phyloP scores from a whole-genome alignment of 2,888 invertebrate species.

The Serripes groenlandicus region DNA sequence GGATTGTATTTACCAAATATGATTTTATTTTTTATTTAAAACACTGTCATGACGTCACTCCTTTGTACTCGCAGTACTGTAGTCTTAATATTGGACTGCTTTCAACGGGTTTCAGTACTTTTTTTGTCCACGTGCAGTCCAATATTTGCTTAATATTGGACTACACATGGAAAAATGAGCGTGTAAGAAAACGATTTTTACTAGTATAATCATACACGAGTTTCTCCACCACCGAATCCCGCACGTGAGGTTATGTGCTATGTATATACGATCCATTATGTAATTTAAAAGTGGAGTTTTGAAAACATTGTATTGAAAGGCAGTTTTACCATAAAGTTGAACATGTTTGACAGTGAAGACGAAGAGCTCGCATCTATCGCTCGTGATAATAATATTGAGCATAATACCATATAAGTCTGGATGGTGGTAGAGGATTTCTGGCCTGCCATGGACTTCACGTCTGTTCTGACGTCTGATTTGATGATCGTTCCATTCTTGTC shows the following conservation, averaged over 20 bases:
- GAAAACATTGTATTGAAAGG: background rate
- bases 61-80: too few species aligned
- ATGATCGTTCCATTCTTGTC: constrained; percentile 33
- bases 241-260: background rate
- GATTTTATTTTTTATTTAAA: too few species aligned
- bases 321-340: background rate
- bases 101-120: too few species aligned
- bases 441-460: constrained; percentile 20
- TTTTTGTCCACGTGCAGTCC: too few species aligned
- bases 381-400: background rate
- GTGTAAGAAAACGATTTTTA: too few species aligned
- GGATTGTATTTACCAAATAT: too few species aligned
- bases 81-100: too few species aligned
- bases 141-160: too few species aligned
- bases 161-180: too few species aligned
- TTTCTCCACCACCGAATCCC: background rate
- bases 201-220: too few species aligned
- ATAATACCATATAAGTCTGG: constrained; percentile 21
- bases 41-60: too few species aligned
- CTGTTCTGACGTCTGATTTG: constrained; percentile 11
- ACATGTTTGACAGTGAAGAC: background rate
- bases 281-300: background rate
- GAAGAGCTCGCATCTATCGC: background rate
- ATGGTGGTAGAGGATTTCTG: constrained; percentile 28
- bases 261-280: background rate